Conservation (phyloP, 2,888 invertebrate genomes). For the Strigamia transsilvanica region DNA sequence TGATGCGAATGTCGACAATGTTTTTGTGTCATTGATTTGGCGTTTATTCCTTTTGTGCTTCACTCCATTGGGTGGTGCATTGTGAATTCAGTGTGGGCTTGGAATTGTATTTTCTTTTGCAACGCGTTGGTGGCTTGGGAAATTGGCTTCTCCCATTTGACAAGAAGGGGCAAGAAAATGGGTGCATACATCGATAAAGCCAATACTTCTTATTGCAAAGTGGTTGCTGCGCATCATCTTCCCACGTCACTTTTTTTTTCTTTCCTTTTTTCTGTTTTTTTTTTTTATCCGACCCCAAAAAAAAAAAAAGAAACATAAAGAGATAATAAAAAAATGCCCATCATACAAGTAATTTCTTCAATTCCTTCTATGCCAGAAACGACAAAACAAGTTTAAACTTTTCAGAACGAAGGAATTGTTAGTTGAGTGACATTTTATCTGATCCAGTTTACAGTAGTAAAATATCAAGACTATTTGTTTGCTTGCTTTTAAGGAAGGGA, state of each 20-base stretch:
- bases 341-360: background rate
- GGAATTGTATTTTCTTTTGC: constrained; percentile 44
- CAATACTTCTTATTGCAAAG: constrained; percentile 47
- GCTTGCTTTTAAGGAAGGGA: background rate
- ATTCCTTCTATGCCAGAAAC: constrained; percentile 12
- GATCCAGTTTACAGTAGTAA: background rate
- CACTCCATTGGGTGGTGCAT: constrained; percentile 46
- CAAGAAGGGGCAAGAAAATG: constrained; percentile 49
- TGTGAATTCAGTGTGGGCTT: constrained; percentile 40
- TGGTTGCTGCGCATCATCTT: constrained; percentile 38
- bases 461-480: background rate
- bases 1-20: constrained; percentile 9
- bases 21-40: constrained; percentile 41
- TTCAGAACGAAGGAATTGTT: background rate
- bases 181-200: constrained; percentile 48
- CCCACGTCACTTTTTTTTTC: constrained; percentile 11
- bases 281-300: background rate
- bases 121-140: constrained; percentile 49
- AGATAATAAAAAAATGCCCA: constrained; percentile 37
- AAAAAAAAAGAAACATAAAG: background rate
- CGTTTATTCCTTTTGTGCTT: constrained; percentile 46
- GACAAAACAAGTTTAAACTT: background rate
- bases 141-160: constrained; percentile 49
- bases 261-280: too few relatives aligned
- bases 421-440: background rate